These are phyloP conservation scores for Volucella bombylans DNA, from an alignment of 2,888 invertebrate genomes.

Conservation along the genomic window DNA sequence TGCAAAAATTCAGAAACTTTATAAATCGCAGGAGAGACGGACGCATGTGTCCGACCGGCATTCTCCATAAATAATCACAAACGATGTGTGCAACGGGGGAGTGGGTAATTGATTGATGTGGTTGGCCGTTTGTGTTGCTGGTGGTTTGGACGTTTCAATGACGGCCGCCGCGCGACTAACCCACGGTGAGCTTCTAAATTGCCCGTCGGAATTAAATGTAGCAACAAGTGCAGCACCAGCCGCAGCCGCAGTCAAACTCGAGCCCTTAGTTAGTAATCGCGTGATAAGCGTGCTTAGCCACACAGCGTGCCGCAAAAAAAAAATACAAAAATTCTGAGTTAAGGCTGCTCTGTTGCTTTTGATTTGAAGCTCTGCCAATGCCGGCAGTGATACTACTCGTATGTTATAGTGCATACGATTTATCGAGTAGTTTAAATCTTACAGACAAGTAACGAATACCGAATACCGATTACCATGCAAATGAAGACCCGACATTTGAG, in stretches of 20 bases:
- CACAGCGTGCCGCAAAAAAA: constrained; percentile 3
- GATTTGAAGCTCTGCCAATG: constrained; percentile 37
- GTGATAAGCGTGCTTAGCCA: constrained; percentile 54
- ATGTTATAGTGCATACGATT: constrained; percentile 24
- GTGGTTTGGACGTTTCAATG: constrained; percentile 21
- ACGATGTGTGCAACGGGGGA: constrained; percentile 39
- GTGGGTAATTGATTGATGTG: constrained; percentile 32
- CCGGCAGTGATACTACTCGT: constrained; percentile 4
- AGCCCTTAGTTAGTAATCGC: constrained; percentile 40
- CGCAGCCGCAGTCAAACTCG: constrained; percentile 36
- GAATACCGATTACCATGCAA: constrained; percentile 46
- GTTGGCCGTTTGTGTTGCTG: constrained; percentile 7
- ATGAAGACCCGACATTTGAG: constrained; percentile 22
- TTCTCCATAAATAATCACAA: constrained; percentile 59
- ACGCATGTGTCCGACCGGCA: constrained; percentile 53
- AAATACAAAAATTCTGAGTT: constrained; percentile 26
- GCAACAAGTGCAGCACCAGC: constrained; percentile 37
- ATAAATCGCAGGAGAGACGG: constrained; percentile 46
- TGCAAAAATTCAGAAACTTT: background rate
- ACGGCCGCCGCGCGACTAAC: background rate
- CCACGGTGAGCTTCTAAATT: constrained; percentile 29
- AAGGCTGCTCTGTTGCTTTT: constrained; percentile 48
- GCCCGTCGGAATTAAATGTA: constrained; percentile 58
- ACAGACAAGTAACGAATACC: constrained; percentile 59
- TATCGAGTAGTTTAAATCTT: constrained; percentile 41